Percentiles rank a stretch among this genome's conserved stretches.
phyloP scores from a whole-genome alignment of 2,888 invertebrate genomes.

The Romanomermis culicivorax region DNA sequence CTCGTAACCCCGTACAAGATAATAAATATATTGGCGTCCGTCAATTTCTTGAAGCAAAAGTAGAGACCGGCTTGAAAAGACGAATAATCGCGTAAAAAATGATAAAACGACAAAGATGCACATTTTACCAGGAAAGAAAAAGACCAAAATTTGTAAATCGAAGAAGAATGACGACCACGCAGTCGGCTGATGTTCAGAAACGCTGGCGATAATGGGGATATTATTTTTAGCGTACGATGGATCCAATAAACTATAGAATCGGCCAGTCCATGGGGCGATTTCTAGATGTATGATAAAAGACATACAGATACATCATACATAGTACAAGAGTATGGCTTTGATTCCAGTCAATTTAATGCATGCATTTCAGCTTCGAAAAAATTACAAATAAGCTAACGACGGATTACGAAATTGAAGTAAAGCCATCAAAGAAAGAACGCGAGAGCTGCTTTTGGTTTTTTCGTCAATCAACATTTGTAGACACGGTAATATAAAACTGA shows the following conservation, averaged over 20 bases:
- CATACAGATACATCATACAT: no score
- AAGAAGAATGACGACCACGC: conserved; percentile 97
- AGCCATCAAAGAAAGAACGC: no score
- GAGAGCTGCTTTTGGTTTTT: no score
- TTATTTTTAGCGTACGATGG: conserved; percentile 95
- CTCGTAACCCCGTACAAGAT: conserved; percentile 90
- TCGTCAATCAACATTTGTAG: no score
- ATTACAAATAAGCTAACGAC: no score
- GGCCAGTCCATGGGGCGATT: conserved; percentile 89
- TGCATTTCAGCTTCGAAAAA: no score
- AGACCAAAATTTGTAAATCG: conserved; percentile 80
- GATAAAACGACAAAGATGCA: neutral
- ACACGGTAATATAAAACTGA: no score
- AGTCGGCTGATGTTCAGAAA: conserved; percentile 94
- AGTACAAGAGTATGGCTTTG: no score
- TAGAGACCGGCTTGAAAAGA: conserved; percentile 59
- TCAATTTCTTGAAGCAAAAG: conserved; percentile 78
- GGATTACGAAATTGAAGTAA: no score
- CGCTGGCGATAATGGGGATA: conserved; percentile 90
- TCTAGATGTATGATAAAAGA: conserved; percentile 38
- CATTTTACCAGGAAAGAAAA: conserved; percentile 49
- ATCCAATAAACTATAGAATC: conserved; percentile 88
- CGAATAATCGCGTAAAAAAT: conserved; percentile 7
- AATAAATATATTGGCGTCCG: conserved; percentile 88
- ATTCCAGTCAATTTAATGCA: no score